phyloP scores from a whole-genome alignment of 2,888 invertebrate species.

The Cerceris ruficornis region DNA sequence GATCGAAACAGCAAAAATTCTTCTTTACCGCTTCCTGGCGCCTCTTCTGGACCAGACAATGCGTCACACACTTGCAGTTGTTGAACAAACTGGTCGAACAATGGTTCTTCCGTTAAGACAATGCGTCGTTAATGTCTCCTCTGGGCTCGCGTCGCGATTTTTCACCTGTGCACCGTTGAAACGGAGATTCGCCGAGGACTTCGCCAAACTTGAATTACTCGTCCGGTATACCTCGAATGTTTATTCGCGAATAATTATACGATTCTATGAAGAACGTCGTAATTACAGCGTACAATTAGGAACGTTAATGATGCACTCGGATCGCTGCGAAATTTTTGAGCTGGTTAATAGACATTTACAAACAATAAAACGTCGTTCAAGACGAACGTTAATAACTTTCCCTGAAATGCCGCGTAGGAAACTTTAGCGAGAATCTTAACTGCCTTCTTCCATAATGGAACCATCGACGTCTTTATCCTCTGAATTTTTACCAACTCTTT shows the following conservation, averaged over 20 bases:
- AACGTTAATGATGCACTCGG: constrained; percentile 50
- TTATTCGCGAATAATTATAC: neutral
- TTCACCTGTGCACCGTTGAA: constrained; percentile 36
- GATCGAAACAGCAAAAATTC: constrained; percentile 16
- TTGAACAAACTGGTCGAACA: constrained; percentile 55
- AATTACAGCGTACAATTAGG: constrained; percentile 48
- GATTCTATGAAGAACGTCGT: constrained; percentile 16
- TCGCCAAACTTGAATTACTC: constrained; percentile 29
- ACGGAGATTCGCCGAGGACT: constrained; percentile 38
- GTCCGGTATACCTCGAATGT: constrained; percentile 7
- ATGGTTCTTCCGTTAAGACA: constrained; percentile 57
- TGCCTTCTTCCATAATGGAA: neutral
- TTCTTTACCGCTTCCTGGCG: constrained; percentile 45
- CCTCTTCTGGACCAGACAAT: constrained; percentile 45
- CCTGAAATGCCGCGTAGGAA: constrained; percentile 26
- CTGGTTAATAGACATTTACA: constrained; percentile 54
- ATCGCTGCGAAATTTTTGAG: constrained; percentile 25
- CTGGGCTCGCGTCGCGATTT: constrained; percentile 48
- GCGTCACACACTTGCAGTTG: constrained; percentile 39
- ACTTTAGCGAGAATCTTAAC: neutral
- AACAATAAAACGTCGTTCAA: constrained; percentile 39
- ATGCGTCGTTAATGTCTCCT: constrained; percentile 61
- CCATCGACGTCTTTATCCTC: neutral
- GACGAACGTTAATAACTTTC: constrained; percentile 18
- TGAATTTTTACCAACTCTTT: neutral